Percentiles rank a stretch among this genome's conserved stretches.
These are phyloP conservation scores for Drosophila ambigua DNA, from an alignment of 1,140 invertebrate genomes.

Conservation along the genomic window DNA sequence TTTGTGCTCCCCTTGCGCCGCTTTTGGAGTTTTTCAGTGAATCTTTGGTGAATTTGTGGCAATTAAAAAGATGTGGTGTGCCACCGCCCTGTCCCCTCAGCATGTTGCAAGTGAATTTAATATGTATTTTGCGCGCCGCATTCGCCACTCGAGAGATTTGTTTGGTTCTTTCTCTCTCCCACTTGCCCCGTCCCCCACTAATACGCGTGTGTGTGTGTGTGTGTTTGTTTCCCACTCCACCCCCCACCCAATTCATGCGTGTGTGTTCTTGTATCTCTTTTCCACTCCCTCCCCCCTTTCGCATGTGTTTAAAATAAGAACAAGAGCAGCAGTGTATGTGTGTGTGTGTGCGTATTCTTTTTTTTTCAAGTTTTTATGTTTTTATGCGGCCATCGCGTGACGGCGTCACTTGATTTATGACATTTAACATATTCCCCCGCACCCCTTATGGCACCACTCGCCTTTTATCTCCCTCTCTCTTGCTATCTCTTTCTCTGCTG, in stretches of 20 bases:
- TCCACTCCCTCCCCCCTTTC: too few species aligned
- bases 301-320: slow-evolving; percentile 12
- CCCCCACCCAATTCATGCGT: slow-evolving; percentile 22
- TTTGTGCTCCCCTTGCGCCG: too few species aligned
- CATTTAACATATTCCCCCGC: slow-evolving; percentile 56
- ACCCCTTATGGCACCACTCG: not conserved
- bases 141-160: too few species aligned
- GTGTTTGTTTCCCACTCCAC: slow-evolving; percentile 6
- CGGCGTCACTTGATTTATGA: slow-evolving; percentile 61
- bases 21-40: too few species aligned
- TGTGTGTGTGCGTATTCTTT: slow-evolving; percentile 25
- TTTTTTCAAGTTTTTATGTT: slow-evolving; percentile 47
- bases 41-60: too few species aligned
- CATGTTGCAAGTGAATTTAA: too few species aligned
- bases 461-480: slow-evolving; percentile 2
- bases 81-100: too few species aligned
- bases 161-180: too few species aligned
- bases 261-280: not conserved
- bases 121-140: too few species aligned
- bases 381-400: slow-evolving; percentile 44
- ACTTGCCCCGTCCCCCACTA: not conserved
- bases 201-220: not conserved
- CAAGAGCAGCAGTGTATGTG: slow-evolving; percentile 11
- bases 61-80: too few species aligned
- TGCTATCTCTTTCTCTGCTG: slow-evolving; percentile 5